These are phyloP conservation scores for Diorhabda sublineata DNA, from an alignment of 1,140 invertebrate species.

Conservation along the genomic window DNA sequence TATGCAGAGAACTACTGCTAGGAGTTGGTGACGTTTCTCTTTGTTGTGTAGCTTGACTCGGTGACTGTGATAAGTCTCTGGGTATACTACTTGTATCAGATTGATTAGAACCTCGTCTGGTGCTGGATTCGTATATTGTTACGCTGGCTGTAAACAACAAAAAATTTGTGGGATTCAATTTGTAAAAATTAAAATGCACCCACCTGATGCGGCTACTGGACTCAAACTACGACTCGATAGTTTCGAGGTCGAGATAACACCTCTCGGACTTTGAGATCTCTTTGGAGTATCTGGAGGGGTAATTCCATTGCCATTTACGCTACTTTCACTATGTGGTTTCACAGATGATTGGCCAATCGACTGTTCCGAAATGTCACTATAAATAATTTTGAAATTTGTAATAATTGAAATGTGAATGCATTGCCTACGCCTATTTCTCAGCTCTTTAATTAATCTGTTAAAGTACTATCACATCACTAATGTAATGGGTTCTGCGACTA, in stretches of 20 bases:
- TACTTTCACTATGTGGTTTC: conserved; percentile 53
- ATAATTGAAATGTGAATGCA: neutral
- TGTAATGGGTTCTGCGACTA: too few species aligned
- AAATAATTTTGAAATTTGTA: conserved; percentile 5
- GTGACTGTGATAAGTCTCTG: conserved; percentile 44
- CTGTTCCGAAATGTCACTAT: neutral
- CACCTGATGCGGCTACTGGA: conserved; percentile 55
- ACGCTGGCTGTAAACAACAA: conserved; percentile 6
- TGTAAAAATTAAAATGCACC: conserved; percentile 8
- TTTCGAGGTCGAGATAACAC: conserved; percentile 48
- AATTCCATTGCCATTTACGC: conserved; percentile 72
- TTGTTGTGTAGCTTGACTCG: conserved; percentile 52
- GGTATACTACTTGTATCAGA: conserved; percentile 54
- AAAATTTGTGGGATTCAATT: neutral
- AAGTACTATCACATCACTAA: too few species aligned
- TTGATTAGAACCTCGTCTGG: conserved; percentile 56
- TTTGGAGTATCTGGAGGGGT: conserved; percentile 71
- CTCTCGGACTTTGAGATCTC: conserved; percentile 54
- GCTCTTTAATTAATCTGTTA: too few species aligned
- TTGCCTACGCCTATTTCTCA: too few species aligned
- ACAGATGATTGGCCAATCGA: neutral
- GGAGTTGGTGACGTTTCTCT: conserved; percentile 60
- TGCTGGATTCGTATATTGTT: conserved; percentile 37
- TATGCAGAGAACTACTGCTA: conserved; percentile 56
- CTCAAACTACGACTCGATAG: conserved; percentile 57